Conservation (phyloP, 2,888 invertebrate species). For the Cheilosia urbana region DNA sequence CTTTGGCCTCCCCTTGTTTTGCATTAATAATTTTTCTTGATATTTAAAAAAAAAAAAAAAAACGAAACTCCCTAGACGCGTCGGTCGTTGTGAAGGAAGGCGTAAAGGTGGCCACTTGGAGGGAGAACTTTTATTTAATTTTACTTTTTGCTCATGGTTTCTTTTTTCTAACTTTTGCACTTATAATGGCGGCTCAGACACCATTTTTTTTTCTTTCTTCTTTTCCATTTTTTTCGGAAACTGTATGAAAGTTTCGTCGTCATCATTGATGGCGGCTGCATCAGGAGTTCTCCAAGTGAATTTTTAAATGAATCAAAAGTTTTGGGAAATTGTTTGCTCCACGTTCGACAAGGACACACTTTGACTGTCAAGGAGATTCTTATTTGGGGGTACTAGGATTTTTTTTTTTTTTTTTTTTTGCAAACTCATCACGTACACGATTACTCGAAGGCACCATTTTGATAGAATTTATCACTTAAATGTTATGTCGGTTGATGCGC, state of each 20-base stretch:
- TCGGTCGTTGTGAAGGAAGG: conserved; percentile 4
- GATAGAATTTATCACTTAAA: conserved; percentile 59
- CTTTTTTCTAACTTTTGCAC: conserved; percentile 40
- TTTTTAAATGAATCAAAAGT: conserved; percentile 64
- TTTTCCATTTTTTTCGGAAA: conserved; percentile 2
- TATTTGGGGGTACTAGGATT: not conserved
- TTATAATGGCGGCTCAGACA: conserved; percentile 59
- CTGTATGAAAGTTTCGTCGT: conserved; percentile 9
- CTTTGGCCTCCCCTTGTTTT: conserved; percentile 25
- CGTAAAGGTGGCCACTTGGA: conserved; percentile 56
- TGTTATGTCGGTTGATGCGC: conserved; percentile 34
- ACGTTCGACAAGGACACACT: conserved; percentile 19
- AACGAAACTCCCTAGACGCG: conserved; percentile 6
- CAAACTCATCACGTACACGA: conserved; percentile 41
- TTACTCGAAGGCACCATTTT: conserved; percentile 27
- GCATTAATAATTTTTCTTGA: conserved; percentile 50
- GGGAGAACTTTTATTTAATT: conserved; percentile 47
- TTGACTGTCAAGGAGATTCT: not conserved
- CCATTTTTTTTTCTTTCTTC: conserved; percentile 10
- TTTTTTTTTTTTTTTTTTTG: not conserved
- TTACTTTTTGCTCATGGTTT: not conserved
- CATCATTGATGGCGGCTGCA: conserved; percentile 14
- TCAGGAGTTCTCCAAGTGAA: conserved; percentile 18
- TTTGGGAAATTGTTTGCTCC: conserved; percentile 13
- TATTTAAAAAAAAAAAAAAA: conserved; percentile 27